These are phyloP conservation scores for Syrphus vitripennis DNA, from an alignment of 2,888 invertebrate species.

Conservation along the genomic window DNA sequence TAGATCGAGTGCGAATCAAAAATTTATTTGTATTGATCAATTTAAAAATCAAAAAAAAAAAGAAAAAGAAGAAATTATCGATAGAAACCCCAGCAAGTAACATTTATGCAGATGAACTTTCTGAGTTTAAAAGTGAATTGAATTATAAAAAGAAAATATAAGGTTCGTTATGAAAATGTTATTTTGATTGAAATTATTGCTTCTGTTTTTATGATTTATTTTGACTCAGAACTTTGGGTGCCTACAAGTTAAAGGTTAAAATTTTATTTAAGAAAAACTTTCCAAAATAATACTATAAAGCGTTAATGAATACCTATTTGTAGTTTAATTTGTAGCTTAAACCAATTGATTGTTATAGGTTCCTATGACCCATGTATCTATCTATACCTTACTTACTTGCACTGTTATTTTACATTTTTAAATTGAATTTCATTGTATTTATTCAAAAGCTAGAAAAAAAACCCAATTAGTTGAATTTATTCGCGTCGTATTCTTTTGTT, in stretches of 20 bases:
- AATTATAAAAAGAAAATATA: not conserved
- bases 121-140: not conserved
- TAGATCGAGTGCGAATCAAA: not conserved
- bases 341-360: no score
- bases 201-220: not conserved
- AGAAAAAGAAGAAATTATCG: not conserved
- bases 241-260: no score
- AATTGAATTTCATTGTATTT: not conserved
- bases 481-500: not conserved
- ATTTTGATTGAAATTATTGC: not conserved
- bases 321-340: no score
- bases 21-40: not conserved
- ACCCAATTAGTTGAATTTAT: not conserved
- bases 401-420: no score
- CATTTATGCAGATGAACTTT: not conserved
- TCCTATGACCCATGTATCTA: no score
- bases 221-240: not conserved
- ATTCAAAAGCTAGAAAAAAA: not conserved
- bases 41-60: not conserved
- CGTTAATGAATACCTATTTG: no score
- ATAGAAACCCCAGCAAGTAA: not conserved
- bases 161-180: not conserved
- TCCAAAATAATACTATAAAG: no score
- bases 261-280: no score
- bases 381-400: no score